phyloP scores from a whole-genome alignment of 2,113 vertebrate genomes.

The Gymnogyps californianus region DNA sequence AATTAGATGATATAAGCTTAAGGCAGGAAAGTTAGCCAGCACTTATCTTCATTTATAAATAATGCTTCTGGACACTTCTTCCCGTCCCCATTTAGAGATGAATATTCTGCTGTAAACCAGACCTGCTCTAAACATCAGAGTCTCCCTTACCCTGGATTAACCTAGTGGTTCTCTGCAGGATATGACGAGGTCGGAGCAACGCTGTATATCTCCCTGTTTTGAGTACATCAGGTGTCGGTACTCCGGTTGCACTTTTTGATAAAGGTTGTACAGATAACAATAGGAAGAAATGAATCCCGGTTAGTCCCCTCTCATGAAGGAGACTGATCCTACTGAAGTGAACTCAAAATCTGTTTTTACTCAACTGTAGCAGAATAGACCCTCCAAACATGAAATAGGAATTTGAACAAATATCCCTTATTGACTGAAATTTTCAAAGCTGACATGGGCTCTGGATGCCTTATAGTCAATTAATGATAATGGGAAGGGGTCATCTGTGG shows the following conservation, averaged over 20 bases:
- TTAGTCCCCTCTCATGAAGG: background rate
- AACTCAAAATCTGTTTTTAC: background rate
- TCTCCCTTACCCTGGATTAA: slow-evolving; percentile 45
- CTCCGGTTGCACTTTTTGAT: background rate
- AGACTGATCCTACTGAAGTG: background rate
- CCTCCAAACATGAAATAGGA: background rate
- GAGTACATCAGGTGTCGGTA: background rate
- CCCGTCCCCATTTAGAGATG: background rate
- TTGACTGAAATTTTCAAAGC: background rate
- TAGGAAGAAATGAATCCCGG: background rate
- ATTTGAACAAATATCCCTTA: background rate
- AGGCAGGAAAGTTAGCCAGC: slow-evolving; percentile 17
- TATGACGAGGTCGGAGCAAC: background rate
- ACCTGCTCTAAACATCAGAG: background rate
- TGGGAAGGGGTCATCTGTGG: background rate
- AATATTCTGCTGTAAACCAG: slow-evolving; percentile 30
- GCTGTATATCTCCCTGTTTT: background rate
- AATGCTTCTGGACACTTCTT: slow-evolving; percentile 29
- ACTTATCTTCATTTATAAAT: slow-evolving; percentile 60
- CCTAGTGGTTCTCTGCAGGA: background rate
- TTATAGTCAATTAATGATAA: background rate
- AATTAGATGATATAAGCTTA: slow-evolving; percentile 61
- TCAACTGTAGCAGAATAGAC: background rate
- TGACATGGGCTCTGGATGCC: background rate
- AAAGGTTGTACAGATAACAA: background rate